Base-by-base conservation (phyloP, 1,140 invertebrate species). In the Cotesia typhae region DNA sequence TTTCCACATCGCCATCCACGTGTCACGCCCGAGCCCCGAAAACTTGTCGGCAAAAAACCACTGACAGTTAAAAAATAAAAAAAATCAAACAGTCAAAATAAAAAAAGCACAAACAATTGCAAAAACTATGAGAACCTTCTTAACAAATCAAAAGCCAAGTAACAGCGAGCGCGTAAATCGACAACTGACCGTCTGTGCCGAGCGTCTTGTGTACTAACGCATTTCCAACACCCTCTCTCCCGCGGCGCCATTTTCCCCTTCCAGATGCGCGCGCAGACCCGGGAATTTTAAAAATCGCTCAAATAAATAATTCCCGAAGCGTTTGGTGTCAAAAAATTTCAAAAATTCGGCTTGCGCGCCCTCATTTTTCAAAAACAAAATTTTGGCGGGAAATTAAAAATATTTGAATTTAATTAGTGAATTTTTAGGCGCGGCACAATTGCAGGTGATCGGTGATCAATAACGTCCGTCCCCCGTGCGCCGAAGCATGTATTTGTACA, bases 371-470 rank as follows among this genome's bases (percentile, higher is more conserved):
- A 28, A 28, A 9, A 41, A 41, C 0, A 41, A 47, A 47, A 47
- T 47, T 47, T 47, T 47, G 41, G 41, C 41, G 41, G 41, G 41
- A 47, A 47, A 47, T 10, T 7, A 9, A 10, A 47, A 47, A 47
- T 7, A 7, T 10, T 6, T 6, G 41, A 47, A 9, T 47, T 47
- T 9, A 47, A 47, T 47, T 47, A 47, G 41, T 47, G 10, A 47
- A 47, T 28, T 28, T 28, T 28, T 47, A 47, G 41, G 41, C 41
- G 41, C 65, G 67, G 59, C 69, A 75, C 59, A 71, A 59, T 37
- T 4, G 47, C 60, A 70, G 7, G 59, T 74, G 75, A 79, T 79
- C 77, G 71, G 71, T 74, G 75, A 79, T 79, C 78, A 79, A 79
- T 79, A 79, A 77, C 28, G 28, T 55, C 74, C 73, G 67, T 65